Conservation (phyloP, 2,797 vertebrate genomes). For the Enteromius anoplus region DNA sequence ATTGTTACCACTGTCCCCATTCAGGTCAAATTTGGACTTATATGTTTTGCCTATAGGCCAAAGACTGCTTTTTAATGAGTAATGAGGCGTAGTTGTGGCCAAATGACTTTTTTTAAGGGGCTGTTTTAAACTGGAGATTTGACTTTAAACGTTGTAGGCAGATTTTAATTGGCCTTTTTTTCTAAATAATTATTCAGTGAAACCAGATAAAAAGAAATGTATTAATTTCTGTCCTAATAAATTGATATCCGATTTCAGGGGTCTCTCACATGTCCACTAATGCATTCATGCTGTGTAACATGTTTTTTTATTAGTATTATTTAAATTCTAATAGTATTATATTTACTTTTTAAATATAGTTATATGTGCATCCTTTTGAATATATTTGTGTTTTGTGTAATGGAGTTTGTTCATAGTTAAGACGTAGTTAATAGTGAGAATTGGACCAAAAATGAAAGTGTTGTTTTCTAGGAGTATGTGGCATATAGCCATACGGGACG, state of each 20-base stretch:
- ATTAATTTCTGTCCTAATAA: not conserved
- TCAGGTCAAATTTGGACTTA: not conserved
- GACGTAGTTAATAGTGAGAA: not conserved
- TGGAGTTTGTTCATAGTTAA: not conserved
- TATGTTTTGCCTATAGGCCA: not conserved
- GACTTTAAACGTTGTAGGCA: not conserved
- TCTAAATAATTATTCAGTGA: not conserved
- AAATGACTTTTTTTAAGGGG: not conserved
- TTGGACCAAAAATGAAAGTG: not conserved
- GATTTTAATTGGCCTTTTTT: not conserved
- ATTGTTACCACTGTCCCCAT: not conserved
- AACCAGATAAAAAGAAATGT: not conserved
- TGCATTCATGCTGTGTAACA: not conserved
- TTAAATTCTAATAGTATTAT: not conserved
- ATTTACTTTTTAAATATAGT: no score
- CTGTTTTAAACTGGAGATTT: not conserved
- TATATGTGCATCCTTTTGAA: no score
- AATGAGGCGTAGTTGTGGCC: not conserved
- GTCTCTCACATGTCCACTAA: not conserved
- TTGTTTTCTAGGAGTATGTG: slow-evolving; percentile 87
- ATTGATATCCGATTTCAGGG: not conserved
- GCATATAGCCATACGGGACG: slow-evolving; percentile 98
- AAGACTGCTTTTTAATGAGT: not conserved
- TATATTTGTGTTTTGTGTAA: no score
- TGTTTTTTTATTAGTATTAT: not conserved